Conservation (phyloP, 2,888 invertebrate genomes). For the Euspilapteryx auroguttella region DNA sequence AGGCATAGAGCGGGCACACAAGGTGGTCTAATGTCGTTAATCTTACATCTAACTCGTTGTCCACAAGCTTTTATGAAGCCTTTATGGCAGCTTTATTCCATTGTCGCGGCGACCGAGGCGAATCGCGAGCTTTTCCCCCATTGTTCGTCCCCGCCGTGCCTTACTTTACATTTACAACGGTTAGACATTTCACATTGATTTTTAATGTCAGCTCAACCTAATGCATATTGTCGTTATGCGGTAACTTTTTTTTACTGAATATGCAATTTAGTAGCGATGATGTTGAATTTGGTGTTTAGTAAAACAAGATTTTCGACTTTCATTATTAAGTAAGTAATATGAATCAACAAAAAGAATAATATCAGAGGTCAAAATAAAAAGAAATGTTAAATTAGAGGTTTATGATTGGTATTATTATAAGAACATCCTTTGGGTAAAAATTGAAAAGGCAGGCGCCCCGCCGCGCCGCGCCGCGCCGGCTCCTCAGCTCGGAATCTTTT, state of each 20-base stretch:
- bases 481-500: constrained; percentile 11
- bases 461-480: not conserved
- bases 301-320: constrained; percentile 1
- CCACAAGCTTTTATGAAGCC: constrained; percentile 6
- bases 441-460: constrained; percentile 9
- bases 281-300: no score
- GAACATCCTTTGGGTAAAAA: constrained; percentile 7
- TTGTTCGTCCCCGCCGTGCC: constrained; percentile 2
- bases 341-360: not conserved
- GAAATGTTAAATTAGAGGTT: constrained; percentile 12
- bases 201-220: constrained; percentile 23
- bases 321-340: no score
- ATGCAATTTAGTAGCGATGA: no score
- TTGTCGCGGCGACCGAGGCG: constrained; percentile 14
- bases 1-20: constrained; percentile 15
- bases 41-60: constrained; percentile 26
- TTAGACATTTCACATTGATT: constrained; percentile 13
- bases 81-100: no score
- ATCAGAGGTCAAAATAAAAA: constrained; percentile 6
- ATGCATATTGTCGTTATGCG: constrained; percentile 21
- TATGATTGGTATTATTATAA: constrained; percentile 9
- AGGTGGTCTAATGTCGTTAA: constrained; percentile 37
- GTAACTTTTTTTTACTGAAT: not conserved
- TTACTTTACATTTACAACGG: not conserved
- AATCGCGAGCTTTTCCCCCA: constrained; percentile 16